Conservation (phyloP, 2,888 invertebrate genomes). For the Drosophila helvetica region DNA sequence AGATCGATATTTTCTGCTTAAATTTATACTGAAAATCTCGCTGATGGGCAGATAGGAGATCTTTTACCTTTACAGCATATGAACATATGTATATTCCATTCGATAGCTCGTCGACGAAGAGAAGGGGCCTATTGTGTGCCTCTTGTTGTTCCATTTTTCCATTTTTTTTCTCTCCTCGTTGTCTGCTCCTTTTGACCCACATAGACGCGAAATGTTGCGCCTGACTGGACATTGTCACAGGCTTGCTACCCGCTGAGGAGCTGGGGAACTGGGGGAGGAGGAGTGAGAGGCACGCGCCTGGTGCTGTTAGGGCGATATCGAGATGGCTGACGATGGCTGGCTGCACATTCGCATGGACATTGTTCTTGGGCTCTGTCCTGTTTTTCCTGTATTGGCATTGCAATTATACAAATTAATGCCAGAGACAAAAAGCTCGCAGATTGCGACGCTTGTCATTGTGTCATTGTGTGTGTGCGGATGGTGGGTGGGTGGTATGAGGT, state of each 20-base stretch:
- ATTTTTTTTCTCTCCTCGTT: background rate
- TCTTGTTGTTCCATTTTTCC: too few relatives aligned
- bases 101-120: too few relatives aligned
- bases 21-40: too few relatives aligned
- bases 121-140: too few relatives aligned
- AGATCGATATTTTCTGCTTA: too few relatives aligned
- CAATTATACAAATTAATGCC: slow-evolving; percentile 76
- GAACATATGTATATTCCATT: too few relatives aligned
- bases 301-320: slow-evolving; percentile 4
- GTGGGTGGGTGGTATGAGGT: slow-evolving; percentile 1
- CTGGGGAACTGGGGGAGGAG: background rate
- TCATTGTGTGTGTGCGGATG: background rate
- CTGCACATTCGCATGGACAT: slow-evolving; percentile 24
- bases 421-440: slow-evolving; percentile 56
- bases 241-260: background rate
- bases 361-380: slow-evolving; percentile 13
- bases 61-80: too few relatives aligned
- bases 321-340: slow-evolving; percentile 27
- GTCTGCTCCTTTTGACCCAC: slow-evolving; percentile 32
- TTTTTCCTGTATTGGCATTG: slow-evolving; percentile 52
- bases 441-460: slow-evolving; percentile 39
- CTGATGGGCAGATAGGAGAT: too few relatives aligned
- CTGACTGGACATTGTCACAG: slow-evolving; percentile 26
- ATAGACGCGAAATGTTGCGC: slow-evolving; percentile 37
- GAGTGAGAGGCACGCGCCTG: background rate